Evolutionary conservation across 1,140 invertebrate species (phyloP).

Genomic region (Glomeris maerens): DNA sequence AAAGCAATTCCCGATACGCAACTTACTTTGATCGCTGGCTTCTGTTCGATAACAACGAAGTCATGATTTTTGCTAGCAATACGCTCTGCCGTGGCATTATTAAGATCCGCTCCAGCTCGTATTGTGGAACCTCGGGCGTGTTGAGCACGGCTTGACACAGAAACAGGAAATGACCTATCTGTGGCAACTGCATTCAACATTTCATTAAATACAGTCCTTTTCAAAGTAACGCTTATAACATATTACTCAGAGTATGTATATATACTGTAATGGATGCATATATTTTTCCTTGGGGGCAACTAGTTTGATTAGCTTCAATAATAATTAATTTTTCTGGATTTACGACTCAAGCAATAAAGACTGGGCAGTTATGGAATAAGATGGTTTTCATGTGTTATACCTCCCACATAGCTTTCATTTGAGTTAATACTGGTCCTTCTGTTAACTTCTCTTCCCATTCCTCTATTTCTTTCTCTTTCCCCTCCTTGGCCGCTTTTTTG

Average conservation of each 20-base stretch:
- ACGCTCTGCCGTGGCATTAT: conserved; percentile 41
- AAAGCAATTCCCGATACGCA: conserved; percentile 4
- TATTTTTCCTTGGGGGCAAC: too few relatives aligned
- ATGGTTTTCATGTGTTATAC: too few relatives aligned
- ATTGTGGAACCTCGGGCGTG: conserved; percentile 38
- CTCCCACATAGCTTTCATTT: conserved; percentile 35
- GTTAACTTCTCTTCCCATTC: conserved; percentile 33
- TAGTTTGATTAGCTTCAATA: too few relatives aligned
- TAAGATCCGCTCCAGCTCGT: conserved; percentile 45
- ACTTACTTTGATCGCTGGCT: conserved; percentile 21
- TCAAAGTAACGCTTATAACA: too few relatives aligned
- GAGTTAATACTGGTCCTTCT: conserved; percentile 20
- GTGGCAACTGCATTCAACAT: conserved; percentile 30
- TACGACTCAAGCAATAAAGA: too few relatives aligned
- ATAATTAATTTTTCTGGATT: too few relatives aligned
- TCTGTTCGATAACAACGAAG: conserved; percentile 36
- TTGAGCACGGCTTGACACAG: conserved; percentile 37
- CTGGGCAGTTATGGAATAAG: too few relatives aligned
- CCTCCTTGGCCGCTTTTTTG: conserved; percentile 25
- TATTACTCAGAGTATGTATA: too few relatives aligned
- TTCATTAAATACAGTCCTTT: too few relatives aligned
- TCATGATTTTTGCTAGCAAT: conserved; percentile 42
- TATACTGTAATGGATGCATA: too few relatives aligned
- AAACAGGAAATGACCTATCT: conserved; percentile 44
- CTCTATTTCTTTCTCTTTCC: conserved; percentile 26